These are phyloP conservation scores for Melanerpes formicivorus DNA, from an alignment of 2,113 vertebrate genomes.

Conservation along the genomic window DNA sequence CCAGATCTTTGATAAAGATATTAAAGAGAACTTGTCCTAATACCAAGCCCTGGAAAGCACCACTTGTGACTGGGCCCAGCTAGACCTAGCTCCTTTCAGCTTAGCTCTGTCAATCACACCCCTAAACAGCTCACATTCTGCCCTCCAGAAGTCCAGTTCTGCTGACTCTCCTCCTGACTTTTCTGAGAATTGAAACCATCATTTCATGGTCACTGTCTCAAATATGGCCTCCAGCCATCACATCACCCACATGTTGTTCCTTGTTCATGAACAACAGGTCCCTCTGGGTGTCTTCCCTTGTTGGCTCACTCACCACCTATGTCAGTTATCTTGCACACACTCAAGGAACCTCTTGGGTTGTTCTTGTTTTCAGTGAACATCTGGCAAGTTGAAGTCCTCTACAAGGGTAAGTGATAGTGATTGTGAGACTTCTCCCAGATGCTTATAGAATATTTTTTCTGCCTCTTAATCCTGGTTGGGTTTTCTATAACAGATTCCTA, in stretches of 20 bases:
- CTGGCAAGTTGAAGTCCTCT: background rate
- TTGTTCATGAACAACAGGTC: background rate
- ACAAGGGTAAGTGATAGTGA: background rate
- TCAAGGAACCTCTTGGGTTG: background rate
- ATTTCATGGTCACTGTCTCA: background rate
- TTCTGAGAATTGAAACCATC: background rate
- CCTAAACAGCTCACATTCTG: background rate
- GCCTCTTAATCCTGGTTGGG: too few relatives aligned
- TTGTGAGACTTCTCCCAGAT: too few relatives aligned
- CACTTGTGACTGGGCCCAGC: too few relatives aligned
- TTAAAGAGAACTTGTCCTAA: too few relatives aligned
- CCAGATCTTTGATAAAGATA: too few relatives aligned
- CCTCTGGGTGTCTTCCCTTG: background rate
- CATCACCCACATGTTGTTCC: background rate
- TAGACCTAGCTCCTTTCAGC: too few relatives aligned
- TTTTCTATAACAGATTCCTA: too few relatives aligned
- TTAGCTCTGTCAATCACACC: background rate
- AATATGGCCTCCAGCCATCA: background rate
- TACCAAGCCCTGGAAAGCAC: too few relatives aligned
- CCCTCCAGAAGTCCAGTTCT: too few relatives aligned
- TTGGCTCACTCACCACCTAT: background rate
- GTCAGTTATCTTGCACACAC: background rate
- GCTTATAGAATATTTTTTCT: too few relatives aligned
- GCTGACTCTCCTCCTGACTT: background rate
- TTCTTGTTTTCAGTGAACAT: background rate